A percentile compares a stretch with the other conserved stretches of the same genome.
These are phyloP conservation scores for Rhagonycha fulva DNA, from an alignment of 2,888 invertebrate genomes.

Conservation along the genomic window DNA sequence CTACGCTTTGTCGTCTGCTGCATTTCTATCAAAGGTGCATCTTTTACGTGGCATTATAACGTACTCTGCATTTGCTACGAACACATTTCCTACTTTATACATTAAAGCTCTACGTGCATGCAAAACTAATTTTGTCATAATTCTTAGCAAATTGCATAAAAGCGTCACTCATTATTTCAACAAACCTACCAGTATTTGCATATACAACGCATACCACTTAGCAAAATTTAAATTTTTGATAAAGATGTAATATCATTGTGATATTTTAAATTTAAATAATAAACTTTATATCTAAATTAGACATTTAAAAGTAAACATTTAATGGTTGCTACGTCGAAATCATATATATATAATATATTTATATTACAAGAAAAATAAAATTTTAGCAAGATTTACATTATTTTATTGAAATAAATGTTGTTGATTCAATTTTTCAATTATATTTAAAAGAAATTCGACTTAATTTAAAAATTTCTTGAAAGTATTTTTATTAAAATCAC, in stretches of 20 bases:
- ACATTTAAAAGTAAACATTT: no score
- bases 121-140: constrained; percentile 8
- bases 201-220: not conserved
- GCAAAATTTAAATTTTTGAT: not conserved
- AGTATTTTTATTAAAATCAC: not conserved
- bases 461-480: not conserved
- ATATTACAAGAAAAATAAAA: no score
- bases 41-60: constrained; percentile 4
- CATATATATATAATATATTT: no score
- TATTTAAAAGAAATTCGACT: no score
- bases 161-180: not conserved
- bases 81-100: constrained; percentile 6
- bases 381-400: no score
- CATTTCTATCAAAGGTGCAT: constrained; percentile 5
- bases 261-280: not conserved
- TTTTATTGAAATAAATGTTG: no score
- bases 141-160: constrained; percentile 10
- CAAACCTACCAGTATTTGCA: not conserved
- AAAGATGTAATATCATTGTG: not conserved
- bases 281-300: no score
- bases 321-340: no score
- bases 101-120: constrained; percentile 13
- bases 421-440: no score
- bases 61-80: constrained; percentile 5
- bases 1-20: not conserved